Evolutionary conservation across 2,797 vertebrate genomes (phyloP).

Genomic region (Tarsius wallacei): DNA sequence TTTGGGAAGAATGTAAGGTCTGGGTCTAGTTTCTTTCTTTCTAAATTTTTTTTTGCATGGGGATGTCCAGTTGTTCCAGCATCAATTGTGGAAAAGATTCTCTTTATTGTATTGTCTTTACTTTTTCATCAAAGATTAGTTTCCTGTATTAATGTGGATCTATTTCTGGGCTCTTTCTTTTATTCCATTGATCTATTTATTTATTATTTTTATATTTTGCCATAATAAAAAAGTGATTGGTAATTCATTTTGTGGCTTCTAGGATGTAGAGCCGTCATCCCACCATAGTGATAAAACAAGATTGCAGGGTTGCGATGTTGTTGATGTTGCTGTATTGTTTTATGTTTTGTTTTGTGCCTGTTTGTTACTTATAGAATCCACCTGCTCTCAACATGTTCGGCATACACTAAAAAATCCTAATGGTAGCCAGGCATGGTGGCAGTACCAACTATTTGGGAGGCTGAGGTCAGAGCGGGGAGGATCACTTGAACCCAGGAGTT

Average conservation of each 20-base stretch:
- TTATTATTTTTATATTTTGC: background rate
- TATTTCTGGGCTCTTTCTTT: background rate
- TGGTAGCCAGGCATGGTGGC: no score
- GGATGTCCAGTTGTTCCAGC: background rate
- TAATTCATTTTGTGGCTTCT: background rate
- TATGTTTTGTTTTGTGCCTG: background rate
- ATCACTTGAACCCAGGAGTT: no score
- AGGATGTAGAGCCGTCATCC: background rate
- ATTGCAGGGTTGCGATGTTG: background rate
- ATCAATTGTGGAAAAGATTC: background rate
- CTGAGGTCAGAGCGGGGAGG: no score
- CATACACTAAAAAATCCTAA: background rate
- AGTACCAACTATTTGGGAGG: no score
- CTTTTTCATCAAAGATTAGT: background rate
- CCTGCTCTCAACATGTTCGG: background rate
- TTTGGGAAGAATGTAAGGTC: background rate
- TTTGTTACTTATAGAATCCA: background rate
- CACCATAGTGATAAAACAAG: background rate
- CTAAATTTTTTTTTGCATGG: background rate
- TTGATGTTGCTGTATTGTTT: no score
- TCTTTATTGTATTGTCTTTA: background rate
- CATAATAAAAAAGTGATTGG: background rate
- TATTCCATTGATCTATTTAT: background rate
- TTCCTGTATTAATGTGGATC: background rate
- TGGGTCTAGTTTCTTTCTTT: background rate